These are phyloP conservation scores for Tragelaphus eurycerus DNA, from an alignment of 2,797 vertebrate species.

Conservation along the genomic window DNA sequence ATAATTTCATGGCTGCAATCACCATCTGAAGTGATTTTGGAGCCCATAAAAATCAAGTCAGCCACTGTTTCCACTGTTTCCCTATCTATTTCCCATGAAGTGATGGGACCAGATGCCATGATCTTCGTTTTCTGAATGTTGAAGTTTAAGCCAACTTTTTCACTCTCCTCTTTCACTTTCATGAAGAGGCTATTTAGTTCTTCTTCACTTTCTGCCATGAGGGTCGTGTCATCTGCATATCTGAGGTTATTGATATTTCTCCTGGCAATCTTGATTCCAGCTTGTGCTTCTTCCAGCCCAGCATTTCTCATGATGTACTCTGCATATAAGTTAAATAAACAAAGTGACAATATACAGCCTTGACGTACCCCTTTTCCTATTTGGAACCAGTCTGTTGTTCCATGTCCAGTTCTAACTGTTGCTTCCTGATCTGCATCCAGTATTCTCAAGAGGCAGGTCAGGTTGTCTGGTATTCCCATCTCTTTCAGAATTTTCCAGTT, in stretches of 20 bases:
- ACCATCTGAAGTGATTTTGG: not conserved
- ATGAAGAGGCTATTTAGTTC: not conserved
- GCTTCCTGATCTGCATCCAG: no score
- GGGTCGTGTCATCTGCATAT: no score
- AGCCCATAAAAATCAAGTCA: not conserved
- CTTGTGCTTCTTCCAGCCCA: no score
- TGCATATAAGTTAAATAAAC: no score
- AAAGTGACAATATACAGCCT: no score
- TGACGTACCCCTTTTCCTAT: no score
- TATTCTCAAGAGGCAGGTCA: not conserved
- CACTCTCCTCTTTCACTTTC: not conserved
- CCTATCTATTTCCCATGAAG: not conserved
- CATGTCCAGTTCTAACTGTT: no score
- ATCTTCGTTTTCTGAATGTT: not conserved
- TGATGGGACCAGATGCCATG: not conserved
- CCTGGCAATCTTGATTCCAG: no score
- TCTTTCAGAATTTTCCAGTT: not conserved
- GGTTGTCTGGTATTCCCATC: not conserved
- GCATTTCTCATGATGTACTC: no score
- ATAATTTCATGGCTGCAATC: not conserved
- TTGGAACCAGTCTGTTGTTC: no score
- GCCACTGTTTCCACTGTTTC: not conserved
- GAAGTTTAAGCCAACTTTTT: not conserved
- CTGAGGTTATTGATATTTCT: no score
- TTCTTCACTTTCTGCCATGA: not conserved